These are phyloP conservation scores for Hyposoter dolosus DNA, from an alignment of 2,888 invertebrate genomes.

Conservation along the genomic window DNA sequence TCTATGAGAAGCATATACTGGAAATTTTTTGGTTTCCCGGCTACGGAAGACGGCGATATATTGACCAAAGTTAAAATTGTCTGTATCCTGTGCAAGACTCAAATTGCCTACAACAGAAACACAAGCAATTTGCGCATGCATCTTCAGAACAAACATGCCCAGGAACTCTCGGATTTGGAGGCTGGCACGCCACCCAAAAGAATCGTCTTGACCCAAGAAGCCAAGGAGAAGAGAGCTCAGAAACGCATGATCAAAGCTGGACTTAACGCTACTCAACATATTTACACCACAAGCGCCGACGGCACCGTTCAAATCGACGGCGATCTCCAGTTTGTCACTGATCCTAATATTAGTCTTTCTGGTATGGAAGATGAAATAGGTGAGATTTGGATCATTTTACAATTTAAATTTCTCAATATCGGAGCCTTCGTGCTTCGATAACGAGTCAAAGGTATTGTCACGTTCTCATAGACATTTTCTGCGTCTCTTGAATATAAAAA, in stretches of 20 bases:
- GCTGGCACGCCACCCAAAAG: conserved; percentile 80
- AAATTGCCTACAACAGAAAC: conserved; percentile 86
- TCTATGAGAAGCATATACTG: conserved; percentile 86
- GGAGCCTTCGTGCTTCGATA: background rate
- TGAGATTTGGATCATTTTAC: background rate
- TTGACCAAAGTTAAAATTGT: conserved; percentile 85
- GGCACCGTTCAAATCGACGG: conserved; percentile 84
- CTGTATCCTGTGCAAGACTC: conserved; percentile 85
- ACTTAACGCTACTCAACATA: conserved; percentile 78
- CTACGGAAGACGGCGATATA: conserved; percentile 85
- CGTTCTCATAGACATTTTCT: background rate
- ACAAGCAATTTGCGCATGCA: conserved; percentile 86
- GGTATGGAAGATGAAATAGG: conserved; percentile 81
- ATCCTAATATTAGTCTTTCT: conserved; percentile 81
- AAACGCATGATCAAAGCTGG: conserved; percentile 80
- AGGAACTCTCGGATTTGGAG: conserved; percentile 82
- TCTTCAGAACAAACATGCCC: conserved; percentile 85
- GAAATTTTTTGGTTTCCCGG: conserved; percentile 86
- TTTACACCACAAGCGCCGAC: conserved; percentile 83
- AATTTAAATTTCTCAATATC: background rate
- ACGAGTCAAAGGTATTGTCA: background rate
- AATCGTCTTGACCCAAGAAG: conserved; percentile 78
- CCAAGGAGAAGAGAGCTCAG: conserved; percentile 81
- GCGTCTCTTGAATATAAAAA: background rate
- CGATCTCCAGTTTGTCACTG: conserved; percentile 84